Evolutionary conservation across 1,140 invertebrate genomes (phyloP).

Genomic region (Heliconius himera): DNA sequence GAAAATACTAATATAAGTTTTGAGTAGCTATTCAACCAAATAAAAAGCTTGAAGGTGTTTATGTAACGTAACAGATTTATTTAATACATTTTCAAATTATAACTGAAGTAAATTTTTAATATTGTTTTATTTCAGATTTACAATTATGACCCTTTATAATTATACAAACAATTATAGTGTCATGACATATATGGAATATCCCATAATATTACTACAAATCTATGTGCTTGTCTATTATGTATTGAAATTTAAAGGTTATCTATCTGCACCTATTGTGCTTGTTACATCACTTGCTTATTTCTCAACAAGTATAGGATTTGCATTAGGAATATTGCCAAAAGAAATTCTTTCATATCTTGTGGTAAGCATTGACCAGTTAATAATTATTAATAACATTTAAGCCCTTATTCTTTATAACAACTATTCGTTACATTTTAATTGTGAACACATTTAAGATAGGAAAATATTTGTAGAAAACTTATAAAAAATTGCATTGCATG

Average conservation of each 20-base stretch:
- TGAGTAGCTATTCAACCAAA: background rate
- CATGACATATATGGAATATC: slow-evolving; percentile 88
- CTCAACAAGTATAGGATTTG: slow-evolving; percentile 73
- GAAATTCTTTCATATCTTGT: slow-evolving; percentile 82
- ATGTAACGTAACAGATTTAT: background rate
- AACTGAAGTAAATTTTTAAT: background rate
- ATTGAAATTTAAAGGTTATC: slow-evolving; percentile 82
- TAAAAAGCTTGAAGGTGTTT: background rate
- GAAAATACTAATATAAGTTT: background rate
- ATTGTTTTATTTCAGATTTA: slow-evolving; percentile 83
- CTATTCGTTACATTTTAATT: too few species aligned
- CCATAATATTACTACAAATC: slow-evolving; percentile 86
- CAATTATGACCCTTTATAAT: slow-evolving; percentile 87
- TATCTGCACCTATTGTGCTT: slow-evolving; percentile 55
- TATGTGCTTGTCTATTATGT: slow-evolving; percentile 85
- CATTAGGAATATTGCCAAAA: slow-evolving; percentile 81
- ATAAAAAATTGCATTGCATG: too few species aligned
- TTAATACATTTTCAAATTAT: background rate
- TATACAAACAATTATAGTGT: slow-evolving; percentile 86
- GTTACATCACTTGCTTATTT: slow-evolving; percentile 78
- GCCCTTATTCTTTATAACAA: background rate
- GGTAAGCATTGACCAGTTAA: slow-evolving; percentile 79
- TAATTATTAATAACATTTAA: background rate
- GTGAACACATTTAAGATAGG: too few species aligned
- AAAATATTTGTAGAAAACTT: too few species aligned